A percentile compares a stretch with the other conserved stretches of the same genome.
Evolutionary conservation across 1,140 invertebrate species (phyloP).

Genomic region (Brachionus plicatilis): DNA sequence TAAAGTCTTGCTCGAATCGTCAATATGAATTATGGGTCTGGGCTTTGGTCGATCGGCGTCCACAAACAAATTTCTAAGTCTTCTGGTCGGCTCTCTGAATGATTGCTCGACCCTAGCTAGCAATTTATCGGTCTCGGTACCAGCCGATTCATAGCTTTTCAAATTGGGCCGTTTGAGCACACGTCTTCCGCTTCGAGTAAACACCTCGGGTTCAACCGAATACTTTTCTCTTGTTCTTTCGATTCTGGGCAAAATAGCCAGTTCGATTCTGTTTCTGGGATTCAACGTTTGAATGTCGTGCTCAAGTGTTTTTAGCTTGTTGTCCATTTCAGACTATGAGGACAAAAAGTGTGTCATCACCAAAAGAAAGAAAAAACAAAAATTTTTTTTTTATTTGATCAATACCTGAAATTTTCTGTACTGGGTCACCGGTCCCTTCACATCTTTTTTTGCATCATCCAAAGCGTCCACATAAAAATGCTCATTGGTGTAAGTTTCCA

Average conservation of each 20-base stretch:
- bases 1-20: neutral
- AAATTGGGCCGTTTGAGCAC: constrained; percentile 29
- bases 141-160: neutral
- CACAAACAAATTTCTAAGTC: neutral
- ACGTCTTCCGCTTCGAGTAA: neutral
- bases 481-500: constrained; percentile 8
- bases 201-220: constrained; percentile 31
- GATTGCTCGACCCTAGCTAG: neutral
- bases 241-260: constrained; percentile 38
- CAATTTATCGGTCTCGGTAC: neutral
- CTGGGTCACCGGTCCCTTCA: constrained; percentile 24
- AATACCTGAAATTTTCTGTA: constrained; percentile 36
- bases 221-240: constrained; percentile 37
- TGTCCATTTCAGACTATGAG: constrained; percentile 14
- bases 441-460: constrained; percentile 7
- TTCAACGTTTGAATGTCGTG: constrained; percentile 7
- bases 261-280: constrained; percentile 6
- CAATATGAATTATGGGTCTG: neutral
- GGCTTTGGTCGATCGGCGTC: neutral
- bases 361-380: no score
- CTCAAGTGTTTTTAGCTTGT: neutral
- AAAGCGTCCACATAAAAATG: constrained; percentile 33
- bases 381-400: no score
- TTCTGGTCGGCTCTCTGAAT: constrained; percentile 14
- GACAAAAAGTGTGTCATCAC: neutral